Base-by-base conservation (phyloP, 2,113 vertebrate species). In the Anarhynchus alexandrinus region DNA sequence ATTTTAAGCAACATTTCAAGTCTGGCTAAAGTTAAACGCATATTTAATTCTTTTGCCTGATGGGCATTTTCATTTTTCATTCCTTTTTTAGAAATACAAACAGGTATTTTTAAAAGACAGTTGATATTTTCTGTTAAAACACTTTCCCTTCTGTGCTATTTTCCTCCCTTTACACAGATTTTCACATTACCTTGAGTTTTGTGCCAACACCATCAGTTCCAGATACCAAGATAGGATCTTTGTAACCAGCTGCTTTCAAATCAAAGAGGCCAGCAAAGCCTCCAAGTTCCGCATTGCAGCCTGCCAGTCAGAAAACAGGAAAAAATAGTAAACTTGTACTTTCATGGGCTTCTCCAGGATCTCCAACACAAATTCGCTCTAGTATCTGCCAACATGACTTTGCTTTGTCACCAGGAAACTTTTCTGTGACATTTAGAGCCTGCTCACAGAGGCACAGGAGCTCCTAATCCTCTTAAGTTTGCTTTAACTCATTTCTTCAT, bases 181-280 rank as follows among this genome's bases (percentile, higher is more conserved):
- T 57, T 89, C 59, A n/a, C 16, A 69, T 97, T 97, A 99, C 99
- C 99, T 99, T 99, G 25, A 99, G 99, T 92, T 99, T 99, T 42
- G 99, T 99, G 59, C 99, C 99, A 32, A 99, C 99, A 15, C 99
- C 99, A 36, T 99, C 99, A 12, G 99, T 99, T 70, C 99, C 99
- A 78, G 99, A 99, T 7, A 99, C 99, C 94, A 99, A 98, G 95
- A 99, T 97, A 30, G 99, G 99, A 95, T 99, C 99, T 26, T 94
- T 93, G 82, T 99, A 99, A 36, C 99, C 99, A 27, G 99, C 99
- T n/a, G 98, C 99, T 94, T 99, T 99, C 94, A 99, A 94, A 91
- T 99, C 99, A 97, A 99, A 99, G 55, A 99, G 98, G 12, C 99
- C 99, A 47, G 99, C 99, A 87, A 99, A 99, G 2, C 99, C 99